Evolutionary conservation across 64 coral and sea anemone genomes (phyloP).

Genomic region (Stylophora pistillata): DNA sequence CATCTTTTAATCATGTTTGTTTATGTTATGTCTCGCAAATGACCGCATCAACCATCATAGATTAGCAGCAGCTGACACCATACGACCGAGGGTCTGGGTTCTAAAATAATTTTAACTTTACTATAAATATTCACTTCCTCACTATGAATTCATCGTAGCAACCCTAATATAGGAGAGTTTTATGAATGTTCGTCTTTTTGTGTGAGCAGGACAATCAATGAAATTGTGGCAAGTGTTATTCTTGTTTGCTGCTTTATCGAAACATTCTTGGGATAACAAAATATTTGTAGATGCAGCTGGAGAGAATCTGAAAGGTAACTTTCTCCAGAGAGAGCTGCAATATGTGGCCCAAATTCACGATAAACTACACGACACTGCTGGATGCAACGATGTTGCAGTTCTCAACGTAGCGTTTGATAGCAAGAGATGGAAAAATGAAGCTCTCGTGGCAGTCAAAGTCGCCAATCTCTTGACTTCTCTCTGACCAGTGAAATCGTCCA

Average conservation of each 20-base stretch:
- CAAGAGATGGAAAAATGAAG: conserved; percentile 50
- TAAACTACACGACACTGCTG: neutral
- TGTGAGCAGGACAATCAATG: neutral
- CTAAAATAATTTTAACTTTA: too few relatives aligned
- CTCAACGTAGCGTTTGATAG: conserved; percentile 40
- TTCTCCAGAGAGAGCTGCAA: neutral
- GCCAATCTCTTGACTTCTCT: conserved; percentile 57
- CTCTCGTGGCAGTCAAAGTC: conserved; percentile 24
- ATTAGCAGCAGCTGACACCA: too few relatives aligned
- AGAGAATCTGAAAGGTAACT: neutral
- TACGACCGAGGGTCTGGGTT: too few relatives aligned
- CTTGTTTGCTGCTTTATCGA: neutral
- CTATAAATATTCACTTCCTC: too few relatives aligned
- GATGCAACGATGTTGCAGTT: neutral
- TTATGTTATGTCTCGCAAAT: too few relatives aligned
- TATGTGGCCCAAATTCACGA: neutral
- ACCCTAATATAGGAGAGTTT: too few relatives aligned
- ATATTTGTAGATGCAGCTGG: neutral
- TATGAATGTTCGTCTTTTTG: neutral
- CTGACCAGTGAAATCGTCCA: conserved; percentile 24
- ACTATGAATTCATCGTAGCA: too few relatives aligned
- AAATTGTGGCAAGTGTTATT: neutral
- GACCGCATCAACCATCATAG: too few relatives aligned
- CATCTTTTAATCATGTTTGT: too few relatives aligned
- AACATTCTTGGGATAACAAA: neutral